Evolutionary conservation across 1,140 invertebrate species (phyloP).

Genomic region (Potamilus streckersoni): DNA sequence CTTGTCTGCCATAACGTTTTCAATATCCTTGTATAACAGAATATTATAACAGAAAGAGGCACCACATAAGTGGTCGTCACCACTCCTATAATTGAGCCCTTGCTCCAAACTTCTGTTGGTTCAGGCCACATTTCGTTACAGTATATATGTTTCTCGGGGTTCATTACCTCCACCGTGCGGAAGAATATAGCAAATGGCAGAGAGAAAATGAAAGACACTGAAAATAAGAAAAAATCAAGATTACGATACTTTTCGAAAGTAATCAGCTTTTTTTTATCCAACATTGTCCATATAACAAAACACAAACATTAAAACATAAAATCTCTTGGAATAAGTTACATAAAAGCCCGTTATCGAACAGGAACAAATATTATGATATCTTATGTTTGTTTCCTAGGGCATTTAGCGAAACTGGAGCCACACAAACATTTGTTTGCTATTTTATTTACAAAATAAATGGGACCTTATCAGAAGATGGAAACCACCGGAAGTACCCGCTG

Average conservation of each 20-base stretch:
- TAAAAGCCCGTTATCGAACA: no score
- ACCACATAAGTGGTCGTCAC: constrained; percentile 56
- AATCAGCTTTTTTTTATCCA: no score
- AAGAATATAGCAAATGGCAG: constrained; percentile 51
- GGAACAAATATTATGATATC: no score
- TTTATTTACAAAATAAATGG: no score
- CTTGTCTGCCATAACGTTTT: constrained; percentile 35
- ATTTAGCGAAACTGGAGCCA: no score
- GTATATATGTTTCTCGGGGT: constrained; percentile 13
- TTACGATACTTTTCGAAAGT: neutral
- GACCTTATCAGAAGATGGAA: no score
- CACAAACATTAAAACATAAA: neutral
- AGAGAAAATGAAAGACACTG: constrained; percentile 51
- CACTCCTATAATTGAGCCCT: constrained; percentile 41
- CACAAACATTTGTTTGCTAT: no score
- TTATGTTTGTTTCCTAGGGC: no score
- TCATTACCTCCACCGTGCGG: neutral
- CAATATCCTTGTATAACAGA: constrained; percentile 56
- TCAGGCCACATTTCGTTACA: constrained; percentile 34
- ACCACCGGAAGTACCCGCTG: no score
- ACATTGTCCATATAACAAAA: neutral
- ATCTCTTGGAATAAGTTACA: no score
- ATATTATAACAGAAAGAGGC: constrained; percentile 52
- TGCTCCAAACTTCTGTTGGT: constrained; percentile 24
- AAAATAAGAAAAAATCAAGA: constrained; percentile 15